These are phyloP conservation scores for Rhodophaea formosa DNA, from an alignment of 2,888 invertebrate genomes.

Conservation along the genomic window DNA sequence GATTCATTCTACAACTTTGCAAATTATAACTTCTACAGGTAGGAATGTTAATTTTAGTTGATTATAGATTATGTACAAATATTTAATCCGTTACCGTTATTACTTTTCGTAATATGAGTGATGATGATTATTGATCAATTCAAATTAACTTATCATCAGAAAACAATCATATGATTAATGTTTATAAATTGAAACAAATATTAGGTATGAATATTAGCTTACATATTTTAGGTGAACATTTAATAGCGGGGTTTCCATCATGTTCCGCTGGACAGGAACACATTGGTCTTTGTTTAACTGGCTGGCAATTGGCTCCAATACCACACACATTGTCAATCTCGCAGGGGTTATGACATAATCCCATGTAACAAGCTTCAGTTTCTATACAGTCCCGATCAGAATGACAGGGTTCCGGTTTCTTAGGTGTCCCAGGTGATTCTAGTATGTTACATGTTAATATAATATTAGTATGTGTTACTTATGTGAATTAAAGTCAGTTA, in stretches of 20 bases:
- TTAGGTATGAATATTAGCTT: constrained; percentile 67
- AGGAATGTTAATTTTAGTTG: background rate
- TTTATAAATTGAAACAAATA: background rate
- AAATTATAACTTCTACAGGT: background rate
- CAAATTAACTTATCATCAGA: too few relatives aligned
- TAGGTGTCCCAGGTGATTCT: constrained; percentile 86
- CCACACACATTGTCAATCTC: constrained; percentile 90
- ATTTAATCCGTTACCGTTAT: constrained; percentile 4
- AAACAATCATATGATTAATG: too few relatives aligned
- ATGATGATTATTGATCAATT: background rate
- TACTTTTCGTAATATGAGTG: background rate
- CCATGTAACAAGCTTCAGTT: constrained; percentile 91
- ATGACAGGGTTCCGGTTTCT: constrained; percentile 89
- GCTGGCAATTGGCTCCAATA: constrained; percentile 87
- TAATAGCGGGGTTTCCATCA: constrained; percentile 90
- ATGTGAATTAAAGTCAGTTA: constrained; percentile 26
- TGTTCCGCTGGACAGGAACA: constrained; percentile 90
- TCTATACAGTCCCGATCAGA: constrained; percentile 92
- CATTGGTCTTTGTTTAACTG: constrained; percentile 91
- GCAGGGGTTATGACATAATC: constrained; percentile 90
- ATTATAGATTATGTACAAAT: background rate
- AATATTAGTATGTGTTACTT: constrained; percentile 60
- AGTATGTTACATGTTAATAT: constrained; percentile 70
- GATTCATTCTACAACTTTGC: constrained; percentile 4
- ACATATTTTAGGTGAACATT: constrained; percentile 90